These are phyloP conservation scores for Apis laboriosa DNA, from an alignment of 1,140 invertebrate species.

Conservation along the genomic window DNA sequence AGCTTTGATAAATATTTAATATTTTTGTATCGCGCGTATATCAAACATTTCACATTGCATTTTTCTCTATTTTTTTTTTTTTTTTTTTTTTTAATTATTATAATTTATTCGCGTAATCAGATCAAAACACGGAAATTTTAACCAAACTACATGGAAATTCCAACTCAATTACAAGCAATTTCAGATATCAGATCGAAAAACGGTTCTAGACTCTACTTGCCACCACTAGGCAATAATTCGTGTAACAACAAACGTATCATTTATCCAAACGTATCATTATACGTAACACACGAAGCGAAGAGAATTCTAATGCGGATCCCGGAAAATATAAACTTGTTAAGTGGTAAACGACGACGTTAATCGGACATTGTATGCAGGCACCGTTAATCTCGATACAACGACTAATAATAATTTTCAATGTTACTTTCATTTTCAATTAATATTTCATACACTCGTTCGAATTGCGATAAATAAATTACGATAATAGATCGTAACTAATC, in stretches of 20 bases:
- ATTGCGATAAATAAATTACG: no score
- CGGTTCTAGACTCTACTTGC: constrained; percentile 1
- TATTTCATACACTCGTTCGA: no score
- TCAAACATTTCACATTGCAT: no score
- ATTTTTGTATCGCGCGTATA: no score
- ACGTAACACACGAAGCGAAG: neutral
- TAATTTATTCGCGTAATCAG: no score
- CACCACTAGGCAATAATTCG: neutral
- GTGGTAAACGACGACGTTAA: neutral
- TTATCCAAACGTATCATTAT: constrained; percentile 33
- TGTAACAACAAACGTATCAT: constrained; percentile 10
- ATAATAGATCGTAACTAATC: no score
- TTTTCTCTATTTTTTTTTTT: no score
- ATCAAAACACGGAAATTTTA: neutral
- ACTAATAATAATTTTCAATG: neutral
- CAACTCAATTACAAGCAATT: constrained; percentile 27
- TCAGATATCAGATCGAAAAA: constrained; percentile 9
- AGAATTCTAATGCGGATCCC: neutral
- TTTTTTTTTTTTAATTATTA: no score
- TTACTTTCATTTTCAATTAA: no score
- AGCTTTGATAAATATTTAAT: no score
- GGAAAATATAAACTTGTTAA: constrained; percentile 4
- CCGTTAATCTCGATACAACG: neutral
- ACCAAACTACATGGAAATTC: constrained; percentile 6
- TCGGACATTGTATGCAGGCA: neutral